phyloP scores from a whole-genome alignment of 2,888 invertebrate species.

The Strigamia maritima region DNA sequence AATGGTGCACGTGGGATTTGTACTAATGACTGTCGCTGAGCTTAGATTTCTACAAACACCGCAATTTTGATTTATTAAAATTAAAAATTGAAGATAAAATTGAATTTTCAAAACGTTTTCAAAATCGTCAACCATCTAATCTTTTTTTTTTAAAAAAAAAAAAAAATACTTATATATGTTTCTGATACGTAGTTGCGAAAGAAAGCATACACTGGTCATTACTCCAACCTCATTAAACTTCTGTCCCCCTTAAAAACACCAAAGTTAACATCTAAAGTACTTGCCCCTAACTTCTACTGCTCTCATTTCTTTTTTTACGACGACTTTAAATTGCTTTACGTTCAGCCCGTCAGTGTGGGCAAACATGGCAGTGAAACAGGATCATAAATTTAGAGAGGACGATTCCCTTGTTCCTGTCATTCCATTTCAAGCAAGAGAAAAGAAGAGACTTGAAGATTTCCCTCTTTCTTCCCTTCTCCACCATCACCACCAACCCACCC shows the following conservation, averaged over 20 bases:
- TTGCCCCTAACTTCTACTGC: constrained; percentile 5
- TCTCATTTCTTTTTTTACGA: constrained; percentile 26
- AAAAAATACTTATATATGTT: too few relatives aligned
- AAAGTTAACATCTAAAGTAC: constrained; percentile 24
- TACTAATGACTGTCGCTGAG: too few relatives aligned
- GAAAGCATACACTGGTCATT: background rate
- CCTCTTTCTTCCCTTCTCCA: background rate
- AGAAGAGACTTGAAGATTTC: constrained; percentile 12
- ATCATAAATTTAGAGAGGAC: constrained; percentile 21
- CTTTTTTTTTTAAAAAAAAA: too few relatives aligned
- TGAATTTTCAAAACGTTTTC: too few relatives aligned
- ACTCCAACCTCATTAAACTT: constrained; percentile 17
- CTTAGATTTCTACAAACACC: too few relatives aligned
- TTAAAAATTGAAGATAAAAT: too few relatives aligned
- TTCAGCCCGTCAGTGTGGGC: constrained; percentile 25
- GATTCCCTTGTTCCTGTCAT: constrained; percentile 29
- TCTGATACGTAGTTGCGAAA: background rate
- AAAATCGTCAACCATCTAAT: too few relatives aligned
- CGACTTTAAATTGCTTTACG: constrained; percentile 27
- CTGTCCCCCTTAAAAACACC: constrained; percentile 8
- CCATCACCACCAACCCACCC: background rate
- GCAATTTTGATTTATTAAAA: too few relatives aligned
- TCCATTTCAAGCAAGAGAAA: constrained; percentile 25
- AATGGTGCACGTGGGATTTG: too few relatives aligned
- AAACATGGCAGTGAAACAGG: constrained; percentile 26